Evolutionary conservation across 2,113 vertebrate genomes (phyloP).

Genomic region (Limnothrissa miodon): DNA sequence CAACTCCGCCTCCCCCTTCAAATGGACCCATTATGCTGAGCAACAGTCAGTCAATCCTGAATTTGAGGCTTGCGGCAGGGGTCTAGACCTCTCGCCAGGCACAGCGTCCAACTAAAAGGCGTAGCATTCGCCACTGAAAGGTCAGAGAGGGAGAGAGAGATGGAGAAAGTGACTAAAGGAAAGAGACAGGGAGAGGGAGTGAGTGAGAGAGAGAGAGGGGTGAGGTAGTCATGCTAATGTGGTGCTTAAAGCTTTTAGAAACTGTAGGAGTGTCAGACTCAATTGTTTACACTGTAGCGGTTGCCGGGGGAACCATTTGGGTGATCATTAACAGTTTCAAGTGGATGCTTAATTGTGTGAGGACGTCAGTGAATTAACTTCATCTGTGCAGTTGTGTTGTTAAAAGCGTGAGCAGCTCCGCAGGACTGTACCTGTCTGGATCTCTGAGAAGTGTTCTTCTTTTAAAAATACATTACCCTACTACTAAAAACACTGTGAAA

Average conservation of each 20-base stretch:
- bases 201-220: not conserved
- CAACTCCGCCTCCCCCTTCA: not conserved
- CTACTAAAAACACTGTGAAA: not conserved
- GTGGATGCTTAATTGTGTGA: not conserved
- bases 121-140: not conserved
- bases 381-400: not conserved
- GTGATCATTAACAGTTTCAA: constrained; percentile 1
- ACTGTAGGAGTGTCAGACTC: not conserved
- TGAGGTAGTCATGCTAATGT: not conserved
- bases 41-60: constrained; percentile 12
- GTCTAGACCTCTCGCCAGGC: not conserved
- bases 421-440: not conserved
- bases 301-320: constrained; percentile 9
- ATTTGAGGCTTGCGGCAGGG: not conserved
- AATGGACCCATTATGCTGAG: constrained; percentile 9
- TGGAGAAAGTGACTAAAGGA: not conserved
- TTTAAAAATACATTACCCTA: constrained; percentile 9
- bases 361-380: not conserved
- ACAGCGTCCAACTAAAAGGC: not conserved
- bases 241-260: not conserved
- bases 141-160: constrained; percentile 10
- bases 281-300: not conserved
- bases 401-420: not conserved
- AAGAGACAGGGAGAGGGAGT: not conserved
- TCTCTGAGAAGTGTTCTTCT: not conserved